Evolutionary conservation across 2,797 vertebrate species (phyloP).

Genomic region (Tadarida brasiliensis): DNA sequence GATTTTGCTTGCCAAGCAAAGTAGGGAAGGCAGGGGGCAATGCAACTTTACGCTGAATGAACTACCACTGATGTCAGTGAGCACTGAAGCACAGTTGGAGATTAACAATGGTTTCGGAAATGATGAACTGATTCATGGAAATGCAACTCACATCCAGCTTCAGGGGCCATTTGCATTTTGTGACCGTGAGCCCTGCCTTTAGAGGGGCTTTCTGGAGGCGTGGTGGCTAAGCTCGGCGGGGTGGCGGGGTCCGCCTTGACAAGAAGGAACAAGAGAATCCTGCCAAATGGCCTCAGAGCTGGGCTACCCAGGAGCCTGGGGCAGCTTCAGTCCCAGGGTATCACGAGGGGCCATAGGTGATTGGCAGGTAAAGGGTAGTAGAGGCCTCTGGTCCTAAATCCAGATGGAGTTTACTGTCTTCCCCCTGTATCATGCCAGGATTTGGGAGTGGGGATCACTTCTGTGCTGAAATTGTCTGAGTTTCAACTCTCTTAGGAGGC

Average conservation of each 20-base stretch:
- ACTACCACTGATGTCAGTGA: neutral
- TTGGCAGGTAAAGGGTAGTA: neutral
- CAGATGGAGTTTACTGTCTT: neutral
- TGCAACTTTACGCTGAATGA: neutral
- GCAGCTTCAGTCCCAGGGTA: no score
- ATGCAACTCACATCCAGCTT: neutral
- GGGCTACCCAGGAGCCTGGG: neutral
- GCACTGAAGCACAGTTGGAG: neutral
- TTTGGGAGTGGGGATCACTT: neutral
- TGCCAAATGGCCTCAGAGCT: neutral
- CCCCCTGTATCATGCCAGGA: neutral
- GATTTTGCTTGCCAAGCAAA: neutral
- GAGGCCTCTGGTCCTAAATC: neutral
- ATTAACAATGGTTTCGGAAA: neutral
- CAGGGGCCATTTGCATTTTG: neutral
- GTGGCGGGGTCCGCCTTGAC: neutral
- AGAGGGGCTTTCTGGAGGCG: neutral
- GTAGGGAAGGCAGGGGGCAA: neutral
- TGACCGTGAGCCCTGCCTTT: neutral
- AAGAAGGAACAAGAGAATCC: neutral
- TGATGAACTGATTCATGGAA: neutral
- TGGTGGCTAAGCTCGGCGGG: neutral
- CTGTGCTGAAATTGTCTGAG: neutral
- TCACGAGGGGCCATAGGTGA: accelerated
- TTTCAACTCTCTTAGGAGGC: neutral